phyloP scores from a whole-genome alignment of 2,113 vertebrate genomes.

The Nyctibius bracteatus region DNA sequence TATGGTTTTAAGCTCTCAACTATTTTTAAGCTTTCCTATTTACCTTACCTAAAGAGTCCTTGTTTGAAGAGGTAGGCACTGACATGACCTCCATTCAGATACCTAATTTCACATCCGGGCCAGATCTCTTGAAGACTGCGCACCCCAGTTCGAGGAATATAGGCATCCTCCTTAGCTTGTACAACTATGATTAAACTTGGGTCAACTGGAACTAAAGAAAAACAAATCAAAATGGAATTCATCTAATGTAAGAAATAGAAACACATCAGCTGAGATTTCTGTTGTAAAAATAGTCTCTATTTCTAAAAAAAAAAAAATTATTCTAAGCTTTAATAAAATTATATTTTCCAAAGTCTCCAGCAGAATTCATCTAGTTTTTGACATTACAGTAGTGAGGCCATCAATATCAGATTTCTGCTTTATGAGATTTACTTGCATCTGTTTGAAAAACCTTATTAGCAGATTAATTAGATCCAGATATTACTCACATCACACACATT shows the following conservation, averaged over 20 bases:
- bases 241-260: neutral
- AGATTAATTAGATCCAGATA: neutral
- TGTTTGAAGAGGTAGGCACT: conserved; percentile 98
- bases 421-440: neutral
- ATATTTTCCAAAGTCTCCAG: neutral
- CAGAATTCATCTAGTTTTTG: neutral
- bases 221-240: neutral
- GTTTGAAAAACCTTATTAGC: neutral
- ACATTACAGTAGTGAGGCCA: neutral
- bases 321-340: neutral
- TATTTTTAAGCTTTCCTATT: neutral
- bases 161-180: conserved; percentile 95
- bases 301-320: neutral
- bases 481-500: neutral
- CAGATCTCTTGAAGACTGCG: conserved; percentile 94
- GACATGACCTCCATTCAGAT: conserved; percentile 92
- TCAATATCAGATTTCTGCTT: neutral
- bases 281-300: neutral
- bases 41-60: conserved; percentile 88
- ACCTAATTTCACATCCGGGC: conserved; percentile 95
- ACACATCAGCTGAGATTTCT: neutral
- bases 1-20: neutral
- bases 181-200: conserved; percentile 93
- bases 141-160: conserved; percentile 93
- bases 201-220: conserved; percentile 88